Evolutionary conservation across 1,140 invertebrate species (phyloP).

Genomic region (Vanessa tameamea): DNA sequence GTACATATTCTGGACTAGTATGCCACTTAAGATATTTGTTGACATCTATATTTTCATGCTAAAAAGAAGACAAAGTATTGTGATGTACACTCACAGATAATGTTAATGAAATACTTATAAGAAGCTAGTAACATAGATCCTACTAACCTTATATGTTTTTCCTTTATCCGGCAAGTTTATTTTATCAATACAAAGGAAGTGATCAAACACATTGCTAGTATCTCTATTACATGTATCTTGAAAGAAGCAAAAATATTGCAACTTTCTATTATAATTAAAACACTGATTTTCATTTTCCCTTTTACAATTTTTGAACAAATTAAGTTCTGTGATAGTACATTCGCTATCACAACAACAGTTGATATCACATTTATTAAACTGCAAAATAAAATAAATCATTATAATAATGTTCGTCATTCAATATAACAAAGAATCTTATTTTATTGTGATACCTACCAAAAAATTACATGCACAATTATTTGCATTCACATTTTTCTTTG

Average conservation of each 20-base stretch:
- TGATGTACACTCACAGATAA: background rate
- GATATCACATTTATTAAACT: conserved; percentile 85
- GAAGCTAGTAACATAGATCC: conserved; percentile 36
- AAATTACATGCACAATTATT: conserved; percentile 78
- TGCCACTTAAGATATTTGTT: conserved; percentile 57
- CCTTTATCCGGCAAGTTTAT: conserved; percentile 80
- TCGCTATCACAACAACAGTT: conserved; percentile 89
- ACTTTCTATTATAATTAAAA: background rate
- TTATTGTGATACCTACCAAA: conserved; percentile 58
- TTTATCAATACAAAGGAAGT: conserved; percentile 83
- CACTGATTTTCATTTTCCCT: conserved; percentile 29
- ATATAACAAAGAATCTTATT: background rate
- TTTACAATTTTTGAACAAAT: conserved; percentile 82
- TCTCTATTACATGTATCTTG: conserved; percentile 29
- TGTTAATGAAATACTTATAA: conserved; percentile 20
- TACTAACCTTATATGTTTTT: conserved; percentile 28
- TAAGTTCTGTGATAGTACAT: conserved; percentile 81
- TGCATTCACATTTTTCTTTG: conserved; percentile 45
- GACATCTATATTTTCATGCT: conserved; percentile 43
- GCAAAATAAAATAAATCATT: conserved; percentile 45
- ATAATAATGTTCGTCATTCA: background rate
- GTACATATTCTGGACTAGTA: conserved; percentile 16
- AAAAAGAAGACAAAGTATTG: conserved; percentile 40
- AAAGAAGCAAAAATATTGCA: conserved; percentile 9
- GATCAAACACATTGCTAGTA: conserved; percentile 74